phyloP scores from a whole-genome alignment of 2,797 vertebrate species.

The Champsocephalus gunnari region DNA sequence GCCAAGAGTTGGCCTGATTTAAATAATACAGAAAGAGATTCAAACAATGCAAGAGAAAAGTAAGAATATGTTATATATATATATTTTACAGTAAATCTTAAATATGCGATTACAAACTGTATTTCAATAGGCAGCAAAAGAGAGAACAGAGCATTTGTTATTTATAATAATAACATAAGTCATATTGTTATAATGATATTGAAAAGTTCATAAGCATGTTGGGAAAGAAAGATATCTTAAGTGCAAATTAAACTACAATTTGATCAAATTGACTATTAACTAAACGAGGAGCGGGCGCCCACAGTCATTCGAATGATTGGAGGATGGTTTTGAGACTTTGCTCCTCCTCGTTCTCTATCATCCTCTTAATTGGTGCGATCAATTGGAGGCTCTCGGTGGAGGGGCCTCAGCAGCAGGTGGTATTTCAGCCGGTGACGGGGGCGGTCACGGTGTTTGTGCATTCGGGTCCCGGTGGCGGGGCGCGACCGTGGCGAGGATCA shows the following conservation, averaged over 20 bases:
- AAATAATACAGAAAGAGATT: background rate
- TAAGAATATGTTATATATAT: no score
- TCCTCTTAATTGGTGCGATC: slow-evolving; percentile 71
- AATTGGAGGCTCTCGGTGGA: slow-evolving; percentile 46
- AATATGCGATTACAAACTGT: no score
- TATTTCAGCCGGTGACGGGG: slow-evolving; percentile 32
- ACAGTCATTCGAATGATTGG: slow-evolving; percentile 61
- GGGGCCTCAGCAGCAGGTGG: slow-evolving; percentile 54
- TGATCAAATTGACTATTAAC: slow-evolving; percentile 48
- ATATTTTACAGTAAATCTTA: no score
- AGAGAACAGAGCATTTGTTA: background rate
- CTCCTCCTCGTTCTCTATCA: slow-evolving; percentile 52
- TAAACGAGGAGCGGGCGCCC: slow-evolving; percentile 17
- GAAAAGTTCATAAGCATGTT: no score
- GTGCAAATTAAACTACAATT: slow-evolving; percentile 10
- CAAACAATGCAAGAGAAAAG: background rate
- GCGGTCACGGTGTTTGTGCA: slow-evolving; percentile 54
- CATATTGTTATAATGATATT: background rate
- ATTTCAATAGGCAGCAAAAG: background rate
- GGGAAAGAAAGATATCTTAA: slow-evolving; percentile 10
- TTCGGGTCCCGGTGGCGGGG: slow-evolving; percentile 49
- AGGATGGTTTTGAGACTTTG: slow-evolving; percentile 55
- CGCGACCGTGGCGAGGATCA: slow-evolving; percentile 59
- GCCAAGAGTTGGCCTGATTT: no score
- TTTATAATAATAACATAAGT: background rate